Evolutionary conservation across 1,140 invertebrate species (phyloP), one percentile per base, ranked within the genome.

Genomic region (Coptotermes formosanus): DNA sequence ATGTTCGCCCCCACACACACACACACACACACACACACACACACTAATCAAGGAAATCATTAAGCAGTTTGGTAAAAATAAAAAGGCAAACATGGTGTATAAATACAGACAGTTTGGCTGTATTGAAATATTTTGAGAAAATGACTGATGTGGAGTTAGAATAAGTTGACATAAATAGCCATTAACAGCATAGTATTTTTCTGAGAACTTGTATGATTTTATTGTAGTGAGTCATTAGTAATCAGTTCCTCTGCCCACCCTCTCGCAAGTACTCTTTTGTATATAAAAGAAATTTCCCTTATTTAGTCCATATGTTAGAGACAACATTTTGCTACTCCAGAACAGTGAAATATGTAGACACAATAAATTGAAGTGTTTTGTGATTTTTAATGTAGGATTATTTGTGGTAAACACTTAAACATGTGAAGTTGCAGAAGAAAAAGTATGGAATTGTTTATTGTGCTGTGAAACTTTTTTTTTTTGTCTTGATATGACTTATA

Each of bases 261-360:
- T n/a, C 25, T 75, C 25, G 8, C 25, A 30, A 75, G 64, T 75
- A 75, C 64, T 75, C n/a, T 75, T 30, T 75, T 75, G 64, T 75
- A 75, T 75, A 75, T 75, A 75, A n/a, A 64, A 21, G 59, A 64
- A n/a, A 16, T 75, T 75, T 30, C 16, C 25, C 25, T 75, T 75
- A 6, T 75, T 75, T 75, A 75, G 25, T 30, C 64, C 64, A 75
- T 8, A 75, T 14, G n/a, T 75, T 75, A 75, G 64, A 8, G 14
- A 75, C 64, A 69, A n/a, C 64, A 75, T 75, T 75, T 75, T 75
- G 64, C 64, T 75, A 75, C 64, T 75, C 30, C 64, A 75, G n/a
- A 75, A 30, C 25, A 75, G 14, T n/a, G 64, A 75, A 30, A 75
- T n/a, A 30, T 30, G n/a, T 75, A 75, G 64, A 75, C 64, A 75